Base-by-base conservation (phyloP, 1,140 invertebrate genomes). In the Pissodes strobi region DNA sequence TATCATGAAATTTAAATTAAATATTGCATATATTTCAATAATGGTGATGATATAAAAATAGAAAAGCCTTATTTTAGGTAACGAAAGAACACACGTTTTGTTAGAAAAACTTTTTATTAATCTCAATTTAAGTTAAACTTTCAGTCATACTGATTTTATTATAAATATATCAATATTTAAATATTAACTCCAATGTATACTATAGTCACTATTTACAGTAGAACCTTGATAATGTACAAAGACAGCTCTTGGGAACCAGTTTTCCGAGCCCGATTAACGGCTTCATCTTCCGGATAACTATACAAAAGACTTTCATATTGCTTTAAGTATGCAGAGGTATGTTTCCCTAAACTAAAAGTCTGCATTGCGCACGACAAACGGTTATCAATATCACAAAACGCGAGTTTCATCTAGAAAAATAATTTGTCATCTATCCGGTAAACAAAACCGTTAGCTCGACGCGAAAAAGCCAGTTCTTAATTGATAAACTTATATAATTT, bases 141-240 rank as follows among this genome's bases (percentile, higher is more conserved):
- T 75, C 74, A 75, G 71, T 75, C 72, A 75, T 58, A 72, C 74
- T 75, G 71, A 74, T 74, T 74, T 72, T 72, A 71, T 27, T 27
- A 75, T 74, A 75, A 75, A 75, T 75, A 74, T 75, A 75, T 75
- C 72, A 74, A 74, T 75, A 72, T 74, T 72, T 69, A 64, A 67
- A 70, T 73, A 69, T 66, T 69, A 67, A 73, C 66, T 71, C 57
- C 38, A 69, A 64, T 67, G 52, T 68, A 69, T 57, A 63, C 59
- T 66, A 63, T 62, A 60, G 59, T 69, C 53, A 60, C 64, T 73
- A 70, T 73, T 59, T 73, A 73, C 72, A 73, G 66, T 69, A 71
- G 69, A 70, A 73, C 53, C 65, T 63, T 68, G 69, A 67, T 71
- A 70, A 67, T 72, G 66, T 73, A 73, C 72, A 72, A 57, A 71